Evolutionary conservation across 2,888 invertebrate species (phyloP), one percentile per base, ranked within the genome.

Genomic region (Cabera pusaria): DNA sequence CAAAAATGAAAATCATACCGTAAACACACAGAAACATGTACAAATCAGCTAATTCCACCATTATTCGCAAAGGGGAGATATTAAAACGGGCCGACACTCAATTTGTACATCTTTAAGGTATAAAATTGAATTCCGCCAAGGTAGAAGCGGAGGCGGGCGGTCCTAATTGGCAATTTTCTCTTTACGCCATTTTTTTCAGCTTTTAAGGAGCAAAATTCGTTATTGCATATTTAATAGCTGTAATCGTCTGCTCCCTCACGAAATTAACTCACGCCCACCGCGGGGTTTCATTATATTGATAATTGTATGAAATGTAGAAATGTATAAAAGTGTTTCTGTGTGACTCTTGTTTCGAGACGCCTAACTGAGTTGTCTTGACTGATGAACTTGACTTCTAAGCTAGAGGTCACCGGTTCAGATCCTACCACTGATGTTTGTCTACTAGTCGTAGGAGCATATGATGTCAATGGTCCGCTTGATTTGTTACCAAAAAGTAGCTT

Each of bases 201-300:
- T 85, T 86, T 83, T 86, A 82, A 87, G 69, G 65, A 84, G 85
- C 78, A 87, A 86, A 88, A 86, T 86, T 85, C 87, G 87, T 87
- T 88, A 88, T 83, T 88, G 86, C 84, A 88, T 87, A 88, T 86
- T 88, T 88, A 86, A 88, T 86, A 78, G 85, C 63, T 46, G 58
- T 87, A 87, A 87, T 86, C 85, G 83, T 68, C 79, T 72, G n/a
- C 79, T 69, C 79, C 77, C 68, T 66, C 55, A 57, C 61, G 49
- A 62, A 63, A 66, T 71, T 66, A 67, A 50, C 51, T 44, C 41
- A 56, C 60, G 59, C 62, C 61, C 56, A 56, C 54, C 56, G 56
- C 48, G 26, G 2, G 2, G n/a, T n/a, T n/a, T n/a, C n/a, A n/a
- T n/a, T n/a, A n/a, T n/a, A n/a, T n/a, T n/a, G n/a, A n/a, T n/a